Evolutionary conservation across 2,888 invertebrate species (phyloP), one percentile per base, ranked within the genome.

Genomic region (Scaptomyza flava): DNA sequence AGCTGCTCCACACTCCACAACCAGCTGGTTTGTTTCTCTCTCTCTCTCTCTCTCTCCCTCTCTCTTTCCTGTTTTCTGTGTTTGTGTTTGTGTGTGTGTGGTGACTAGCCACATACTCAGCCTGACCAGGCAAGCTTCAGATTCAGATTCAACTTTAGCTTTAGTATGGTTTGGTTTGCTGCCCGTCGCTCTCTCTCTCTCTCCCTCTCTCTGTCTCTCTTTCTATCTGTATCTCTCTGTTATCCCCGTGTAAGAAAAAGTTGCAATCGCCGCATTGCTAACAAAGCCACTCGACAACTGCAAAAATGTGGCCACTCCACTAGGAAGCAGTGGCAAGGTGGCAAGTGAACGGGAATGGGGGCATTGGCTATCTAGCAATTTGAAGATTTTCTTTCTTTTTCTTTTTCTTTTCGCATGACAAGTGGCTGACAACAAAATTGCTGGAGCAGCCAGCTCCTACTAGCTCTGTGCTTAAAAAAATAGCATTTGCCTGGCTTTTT

Each of bases 221-320:
- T 46, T 48, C 42, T 31, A 11, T 41, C 53, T 11, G 1, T 11
- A 0, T 33, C 33, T 9, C 11, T 33, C 33, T 9, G 9, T 33
- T 9, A 4, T 11, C 9, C 8, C 31, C 51, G 54, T 56, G 50
- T 50, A 41, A 73, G 82, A 79, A 82, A 77, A 81, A 84, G 81
- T 77, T 81, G 73, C 60, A 77, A 81, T 69, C 72, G 81, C 67
- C 63, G 71, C 71, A 75, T 65, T 71, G 67, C 79, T 77, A 70
- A 77, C 77, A 75, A 82, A 79, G 79, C 87, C 87, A 87, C 81
- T 81, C 81, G 81, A 81, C 85, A 72, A 87, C 79, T 81, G 85
- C 71, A 87, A 84, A 84, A 84, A 74, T 81, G 84, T 81, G 87
- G 78, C 71, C 66, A 69, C 61, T 56, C 64, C 43, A 36, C 43